Percentiles rank a stretch among this genome's conserved stretches.
Evolutionary conservation across 1,140 invertebrate species (phyloP).

Genomic region (Procambarus clarkii): DNA sequence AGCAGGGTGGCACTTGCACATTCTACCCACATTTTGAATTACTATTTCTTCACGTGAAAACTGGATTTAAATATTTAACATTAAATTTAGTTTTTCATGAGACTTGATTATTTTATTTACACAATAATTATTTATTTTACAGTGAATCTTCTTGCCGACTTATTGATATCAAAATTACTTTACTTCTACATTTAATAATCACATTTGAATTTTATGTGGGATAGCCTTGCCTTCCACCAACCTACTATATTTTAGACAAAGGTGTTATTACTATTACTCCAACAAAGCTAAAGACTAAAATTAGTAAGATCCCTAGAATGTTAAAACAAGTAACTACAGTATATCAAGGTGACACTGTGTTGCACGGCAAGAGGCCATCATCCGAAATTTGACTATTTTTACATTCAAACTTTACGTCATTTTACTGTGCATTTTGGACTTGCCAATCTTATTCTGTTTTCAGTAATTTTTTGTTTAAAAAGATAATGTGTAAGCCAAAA

Average conservation of each 20-base stretch:
- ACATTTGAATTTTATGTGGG: neutral
- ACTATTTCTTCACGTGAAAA: neutral
- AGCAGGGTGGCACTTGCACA: neutral
- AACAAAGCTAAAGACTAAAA: neutral
- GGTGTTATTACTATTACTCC: neutral
- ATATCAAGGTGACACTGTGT: neutral
- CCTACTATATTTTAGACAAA: slow-evolving; percentile 1
- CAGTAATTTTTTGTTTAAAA: neutral
- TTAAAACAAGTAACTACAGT: neutral
- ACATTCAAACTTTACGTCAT: neutral
- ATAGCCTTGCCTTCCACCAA: slow-evolving; percentile 31
- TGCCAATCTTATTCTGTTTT: neutral
- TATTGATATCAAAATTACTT: neutral
- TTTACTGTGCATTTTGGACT: neutral
- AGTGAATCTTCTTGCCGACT: too few species aligned
- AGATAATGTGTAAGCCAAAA: neutral
- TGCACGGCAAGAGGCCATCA: neutral
- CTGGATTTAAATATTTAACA: too few species aligned
- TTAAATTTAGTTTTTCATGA: too few species aligned
- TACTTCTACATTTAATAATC: neutral
- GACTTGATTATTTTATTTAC: neutral
- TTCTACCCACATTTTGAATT: neutral
- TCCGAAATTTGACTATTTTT: neutral
- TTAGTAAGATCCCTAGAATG: neutral
- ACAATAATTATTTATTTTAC: neutral